Evolutionary conservation across 2,888 invertebrate genomes (phyloP), one percentile per base, ranked within the genome.

Genomic region (Monochamus alternatus): DNA sequence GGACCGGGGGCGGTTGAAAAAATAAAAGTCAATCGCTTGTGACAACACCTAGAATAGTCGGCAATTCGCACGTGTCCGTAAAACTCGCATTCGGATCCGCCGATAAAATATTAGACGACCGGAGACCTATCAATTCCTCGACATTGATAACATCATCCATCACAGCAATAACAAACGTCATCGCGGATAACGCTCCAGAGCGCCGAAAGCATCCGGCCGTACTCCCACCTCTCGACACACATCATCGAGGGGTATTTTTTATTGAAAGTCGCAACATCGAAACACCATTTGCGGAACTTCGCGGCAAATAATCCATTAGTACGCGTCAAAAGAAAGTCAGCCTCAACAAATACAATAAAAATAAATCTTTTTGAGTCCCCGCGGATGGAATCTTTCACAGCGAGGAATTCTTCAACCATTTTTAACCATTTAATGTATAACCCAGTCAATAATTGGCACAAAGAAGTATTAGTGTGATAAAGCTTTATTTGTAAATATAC

Each of bases 91-190:
- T 51, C 31, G 52, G 38, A 52, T 73, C 69, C 68, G 51, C 43
- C 74, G 71, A 79, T 81, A 78, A 80, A 79, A 80, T 81, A 81
- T 80, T 82, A 77, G 76, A 71, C 74, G 79, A 80, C 78, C 79
- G 75, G 78, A 76, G 78, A 81, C 79, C 82, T 77, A 82, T 81
- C 82, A 82, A 82, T 82, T 76, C 77, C 66, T 72, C 75, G 76
- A 81, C 78, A 77, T 80, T 80, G 82, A 82, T 82, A 82, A 81
- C 77, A 79, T 78, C 82, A 82, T 82, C 82, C 75, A 81, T 82
- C 82, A 82, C 70, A 67, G 60, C 78, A 76, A 79, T 79, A 82
- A 81, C 80, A 80, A 82, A 81, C 78, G 80, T 81, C 81, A 78
- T 63, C 69, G 64, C 75, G 76, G 67, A 79, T 79, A 78, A 73